A percentile compares a stretch with the other conserved stretches of the same genome.
Conservation (phyloP, 2,113 vertebrate species). For the Mystacornis crossleyi region DNA sequence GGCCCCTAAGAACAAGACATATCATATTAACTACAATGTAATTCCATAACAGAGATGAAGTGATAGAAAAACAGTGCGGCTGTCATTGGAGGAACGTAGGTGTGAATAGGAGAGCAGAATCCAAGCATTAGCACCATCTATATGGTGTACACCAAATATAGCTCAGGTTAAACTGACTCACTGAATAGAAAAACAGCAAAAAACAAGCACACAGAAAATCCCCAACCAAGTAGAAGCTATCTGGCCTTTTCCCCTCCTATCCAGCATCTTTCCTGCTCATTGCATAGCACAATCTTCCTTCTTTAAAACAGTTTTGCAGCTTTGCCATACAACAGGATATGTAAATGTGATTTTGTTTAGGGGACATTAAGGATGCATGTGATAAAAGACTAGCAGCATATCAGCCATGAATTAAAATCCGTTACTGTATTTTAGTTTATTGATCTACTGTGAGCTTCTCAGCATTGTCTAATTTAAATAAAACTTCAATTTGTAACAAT, state of each 20-base stretch:
- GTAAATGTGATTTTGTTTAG: background rate
- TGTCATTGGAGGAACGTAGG: background rate
- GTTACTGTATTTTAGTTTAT: constrained; percentile 75
- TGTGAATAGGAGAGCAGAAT: background rate
- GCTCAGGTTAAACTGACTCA: background rate
- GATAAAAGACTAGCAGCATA: constrained; percentile 21
- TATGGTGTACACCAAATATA: background rate
- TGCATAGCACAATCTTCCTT: background rate
- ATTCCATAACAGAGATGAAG: background rate
- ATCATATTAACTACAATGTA: background rate
- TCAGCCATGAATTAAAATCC: constrained; percentile 70
- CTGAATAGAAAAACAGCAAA: background rate
- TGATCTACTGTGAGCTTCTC: constrained; percentile 59
- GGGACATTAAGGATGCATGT: constrained; percentile 4
- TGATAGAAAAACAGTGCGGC: background rate
- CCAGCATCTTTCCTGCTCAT: background rate
- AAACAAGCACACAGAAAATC: background rate
- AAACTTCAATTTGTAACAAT: constrained; percentile 80
- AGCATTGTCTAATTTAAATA: constrained; percentile 80
- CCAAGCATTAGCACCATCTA: background rate
- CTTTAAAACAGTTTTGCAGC: background rate
- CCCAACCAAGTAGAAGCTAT: background rate
- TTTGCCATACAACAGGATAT: background rate
- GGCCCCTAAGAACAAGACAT: background rate
- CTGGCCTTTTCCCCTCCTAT: background rate